A percentile compares a stretch with the other conserved stretches of the same genome.
Conservation (phyloP, 2,797 vertebrate species). For the Oreochromis mossambicus region DNA sequence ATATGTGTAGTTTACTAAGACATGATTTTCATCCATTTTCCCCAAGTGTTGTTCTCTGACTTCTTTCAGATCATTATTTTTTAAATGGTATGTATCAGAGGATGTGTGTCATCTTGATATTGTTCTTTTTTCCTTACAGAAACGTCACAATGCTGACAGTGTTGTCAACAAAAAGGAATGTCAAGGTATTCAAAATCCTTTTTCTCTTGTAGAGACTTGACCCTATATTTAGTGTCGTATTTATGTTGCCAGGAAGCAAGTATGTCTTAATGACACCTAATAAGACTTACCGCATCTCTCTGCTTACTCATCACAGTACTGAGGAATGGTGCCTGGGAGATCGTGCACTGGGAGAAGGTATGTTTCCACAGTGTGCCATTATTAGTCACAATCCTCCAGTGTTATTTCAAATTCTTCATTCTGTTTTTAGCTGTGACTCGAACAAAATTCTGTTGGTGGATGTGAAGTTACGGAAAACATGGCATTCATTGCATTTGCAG, state of each 20-base stretch:
- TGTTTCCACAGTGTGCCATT: slow-evolving; percentile 35
- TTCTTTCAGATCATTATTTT: neutral
- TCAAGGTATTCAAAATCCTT: slow-evolving; percentile 82
- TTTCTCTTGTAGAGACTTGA: neutral
- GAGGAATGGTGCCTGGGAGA: slow-evolving; percentile 98
- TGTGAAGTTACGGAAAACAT: neutral
- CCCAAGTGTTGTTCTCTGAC: neutral
- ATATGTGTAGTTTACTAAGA: neutral
- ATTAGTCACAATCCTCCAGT: neutral
- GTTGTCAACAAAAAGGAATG: slow-evolving; percentile 97
- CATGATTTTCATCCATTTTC: neutral
- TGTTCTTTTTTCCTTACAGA: slow-evolving; percentile 73
- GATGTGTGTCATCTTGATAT: neutral
- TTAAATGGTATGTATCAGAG: neutral
- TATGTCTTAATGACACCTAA: neutral
- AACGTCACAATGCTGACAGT: slow-evolving; percentile 96
- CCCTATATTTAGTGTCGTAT: neutral
- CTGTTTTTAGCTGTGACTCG: neutral
- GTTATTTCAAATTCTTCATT: neutral
- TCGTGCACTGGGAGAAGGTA: slow-evolving; percentile 99
- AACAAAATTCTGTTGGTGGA: neutral
- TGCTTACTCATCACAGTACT: slow-evolving; percentile 78
- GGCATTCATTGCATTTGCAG: fast-evolving
- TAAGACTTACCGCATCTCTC: neutral
- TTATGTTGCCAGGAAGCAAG: neutral